Percentiles rank a stretch among this genome's conserved stretches.
Conservation (phyloP, 1,140 invertebrate genomes). For the Pseudomyrmex cubaensis region DNA sequence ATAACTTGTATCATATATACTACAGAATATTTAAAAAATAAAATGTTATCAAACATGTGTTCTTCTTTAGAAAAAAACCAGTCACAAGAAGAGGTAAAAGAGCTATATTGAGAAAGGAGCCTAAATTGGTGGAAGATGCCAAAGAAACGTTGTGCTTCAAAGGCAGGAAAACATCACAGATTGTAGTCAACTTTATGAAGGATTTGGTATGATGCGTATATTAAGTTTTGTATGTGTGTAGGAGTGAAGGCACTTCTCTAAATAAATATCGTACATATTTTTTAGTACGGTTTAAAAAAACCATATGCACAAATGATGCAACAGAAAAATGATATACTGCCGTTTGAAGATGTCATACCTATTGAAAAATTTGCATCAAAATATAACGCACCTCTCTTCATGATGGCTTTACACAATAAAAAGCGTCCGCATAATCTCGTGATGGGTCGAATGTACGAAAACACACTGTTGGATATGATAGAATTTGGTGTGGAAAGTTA, state of each 20-base stretch:
- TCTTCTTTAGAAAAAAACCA: slow-evolving; percentile 91
- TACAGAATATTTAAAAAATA: slow-evolving; percentile 1
- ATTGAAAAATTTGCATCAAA: slow-evolving; percentile 95
- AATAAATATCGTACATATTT: slow-evolving; percentile 57
- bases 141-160: slow-evolving; percentile 95
- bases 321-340: slow-evolving; percentile 93
- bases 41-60: slow-evolving; percentile 21
- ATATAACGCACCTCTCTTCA: slow-evolving; percentile 95
- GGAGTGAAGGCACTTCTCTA: neutral
- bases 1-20: slow-evolving; percentile 37
- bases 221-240: no score
- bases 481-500: slow-evolving; percentile 96
- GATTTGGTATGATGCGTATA: slow-evolving; percentile 89
- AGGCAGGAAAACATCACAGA: slow-evolving; percentile 93
- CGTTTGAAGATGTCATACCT: slow-evolving; percentile 93
- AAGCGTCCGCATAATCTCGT: slow-evolving; percentile 97
- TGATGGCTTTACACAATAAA: slow-evolving; percentile 96
- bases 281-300: slow-evolving; percentile 93
- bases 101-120: slow-evolving; percentile 91
- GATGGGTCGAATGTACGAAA: slow-evolving; percentile 95
- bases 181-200: slow-evolving; percentile 91
- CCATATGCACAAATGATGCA: slow-evolving; percentile 91
- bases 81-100: slow-evolving; percentile 93
- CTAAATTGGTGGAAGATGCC: slow-evolving; percentile 95
- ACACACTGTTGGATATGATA: slow-evolving; percentile 97